A percentile compares a stretch with the other conserved stretches of the same genome.
Conservation (phyloP, 2,888 invertebrate genomes). For the Lasioglossum malachurum region DNA sequence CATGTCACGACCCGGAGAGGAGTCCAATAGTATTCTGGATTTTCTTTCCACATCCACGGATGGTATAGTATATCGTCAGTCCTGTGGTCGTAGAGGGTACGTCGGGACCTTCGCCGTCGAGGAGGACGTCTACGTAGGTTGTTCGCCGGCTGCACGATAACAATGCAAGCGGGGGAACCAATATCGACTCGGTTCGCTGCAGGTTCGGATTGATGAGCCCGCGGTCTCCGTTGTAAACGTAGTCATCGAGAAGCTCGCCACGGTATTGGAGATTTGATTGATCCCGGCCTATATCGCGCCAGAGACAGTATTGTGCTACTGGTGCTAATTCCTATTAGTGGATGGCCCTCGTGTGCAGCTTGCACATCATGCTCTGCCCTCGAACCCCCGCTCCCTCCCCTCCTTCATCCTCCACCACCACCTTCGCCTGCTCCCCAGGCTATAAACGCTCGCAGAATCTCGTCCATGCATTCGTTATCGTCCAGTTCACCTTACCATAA, state of each 20-base stretch:
- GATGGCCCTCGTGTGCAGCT: conserved; percentile 61
- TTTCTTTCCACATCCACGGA: conserved; percentile 41
- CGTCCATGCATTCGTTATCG: conserved; percentile 69
- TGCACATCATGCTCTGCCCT: conserved; percentile 30
- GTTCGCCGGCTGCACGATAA: conserved; percentile 61
- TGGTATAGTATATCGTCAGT: background rate
- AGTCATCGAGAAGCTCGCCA: conserved; percentile 74
- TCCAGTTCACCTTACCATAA: conserved; percentile 67
- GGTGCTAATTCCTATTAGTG: conserved; percentile 76
- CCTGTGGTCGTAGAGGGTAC: background rate
- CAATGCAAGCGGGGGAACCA: conserved; percentile 73
- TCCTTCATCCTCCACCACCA: background rate
- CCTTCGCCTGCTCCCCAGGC: conserved; percentile 39
- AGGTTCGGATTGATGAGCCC: conserved; percentile 74
- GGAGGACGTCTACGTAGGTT: conserved; percentile 23
- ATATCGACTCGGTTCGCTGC: conserved; percentile 69
- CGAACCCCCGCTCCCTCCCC: background rate
- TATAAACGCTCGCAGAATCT: conserved; percentile 56
- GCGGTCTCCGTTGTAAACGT: conserved; percentile 76
- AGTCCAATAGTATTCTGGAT: conserved; percentile 48
- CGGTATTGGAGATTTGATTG: conserved; percentile 77
- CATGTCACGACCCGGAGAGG: conserved; percentile 23
- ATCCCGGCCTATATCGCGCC: conserved; percentile 70
- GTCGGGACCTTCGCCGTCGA: conserved; percentile 19
- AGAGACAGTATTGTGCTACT: conserved; percentile 70